Percentiles rank a stretch among this genome's conserved stretches.
Conservation (phyloP, 2,888 invertebrate genomes). For the Meloe dianella region DNA sequence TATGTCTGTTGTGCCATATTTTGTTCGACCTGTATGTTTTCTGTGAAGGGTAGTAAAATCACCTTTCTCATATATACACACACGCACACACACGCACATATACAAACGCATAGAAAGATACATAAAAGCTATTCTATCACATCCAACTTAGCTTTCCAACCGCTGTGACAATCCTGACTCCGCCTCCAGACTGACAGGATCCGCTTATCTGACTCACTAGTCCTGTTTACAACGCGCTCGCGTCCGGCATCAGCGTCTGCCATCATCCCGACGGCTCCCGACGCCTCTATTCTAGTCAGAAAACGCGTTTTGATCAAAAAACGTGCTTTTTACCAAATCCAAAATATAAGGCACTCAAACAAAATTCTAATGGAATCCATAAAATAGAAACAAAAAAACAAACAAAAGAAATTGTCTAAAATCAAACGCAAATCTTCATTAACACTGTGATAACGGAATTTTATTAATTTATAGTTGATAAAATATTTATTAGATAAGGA, state of each 20-base stretch:
- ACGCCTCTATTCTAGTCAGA: conserved; percentile 47
- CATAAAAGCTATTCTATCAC: conserved; percentile 45
- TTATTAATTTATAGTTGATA: neutral
- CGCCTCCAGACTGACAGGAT: conserved; percentile 54
- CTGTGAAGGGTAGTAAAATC: conserved; percentile 5
- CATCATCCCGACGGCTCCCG: conserved; percentile 53
- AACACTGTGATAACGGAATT: conserved; percentile 7
- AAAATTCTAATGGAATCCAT: neutral
- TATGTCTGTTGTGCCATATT: neutral
- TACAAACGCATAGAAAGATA: neutral
- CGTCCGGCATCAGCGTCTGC: conserved; percentile 47
- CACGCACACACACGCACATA: conserved; percentile 12
- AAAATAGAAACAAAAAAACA: neutral
- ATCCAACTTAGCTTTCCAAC: conserved; percentile 58
- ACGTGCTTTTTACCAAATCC: conserved; percentile 10
- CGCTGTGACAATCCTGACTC: conserved; percentile 59
- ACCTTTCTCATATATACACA: conserved; percentile 20
- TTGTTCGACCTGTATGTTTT: neutral
- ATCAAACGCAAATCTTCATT: no score
- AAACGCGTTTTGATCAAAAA: conserved; percentile 30
- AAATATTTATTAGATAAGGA: neutral
- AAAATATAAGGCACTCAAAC: neutral
- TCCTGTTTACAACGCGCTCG: conserved; percentile 56
- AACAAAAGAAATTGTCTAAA: neutral
- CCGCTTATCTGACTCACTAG: conserved; percentile 57